phyloP scores from a whole-genome alignment of 2,888 invertebrate species.

The Himalopsyche tibetana region DNA sequence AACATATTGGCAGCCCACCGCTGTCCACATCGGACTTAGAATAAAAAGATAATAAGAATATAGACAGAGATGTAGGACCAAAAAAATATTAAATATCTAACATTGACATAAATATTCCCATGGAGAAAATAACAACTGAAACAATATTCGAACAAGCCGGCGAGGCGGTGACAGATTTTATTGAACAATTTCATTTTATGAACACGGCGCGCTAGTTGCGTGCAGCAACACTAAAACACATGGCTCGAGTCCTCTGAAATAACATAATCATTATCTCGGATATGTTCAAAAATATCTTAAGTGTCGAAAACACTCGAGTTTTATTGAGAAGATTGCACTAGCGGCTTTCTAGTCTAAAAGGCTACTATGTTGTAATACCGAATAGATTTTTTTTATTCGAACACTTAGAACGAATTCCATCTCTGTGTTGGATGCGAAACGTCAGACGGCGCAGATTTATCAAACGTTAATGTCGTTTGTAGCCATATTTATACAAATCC shows the following conservation, averaged over 20 bases:
- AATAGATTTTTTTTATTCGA: not conserved
- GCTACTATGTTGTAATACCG: not conserved
- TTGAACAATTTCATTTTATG: slow-evolving; percentile 5
- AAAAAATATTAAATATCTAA: too few relatives aligned
- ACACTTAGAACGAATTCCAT: not conserved
- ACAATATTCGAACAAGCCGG: not conserved
- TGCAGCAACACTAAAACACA: not conserved
- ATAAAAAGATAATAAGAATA: too few relatives aligned
- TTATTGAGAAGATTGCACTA: slow-evolving; percentile 5
- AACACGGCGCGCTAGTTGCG: not conserved
- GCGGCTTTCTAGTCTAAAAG: not conserved
- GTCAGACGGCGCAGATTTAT: too few relatives aligned
- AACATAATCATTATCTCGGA: slow-evolving; percentile 6
- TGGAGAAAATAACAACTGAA: too few relatives aligned
- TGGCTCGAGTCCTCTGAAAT: not conserved
- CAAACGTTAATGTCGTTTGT: too few relatives aligned
- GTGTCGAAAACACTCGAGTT: slow-evolving; percentile 19
- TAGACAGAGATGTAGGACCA: too few relatives aligned
- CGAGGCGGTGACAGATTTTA: not conserved
- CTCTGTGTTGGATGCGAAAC: too few relatives aligned
- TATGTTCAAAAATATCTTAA: not conserved
- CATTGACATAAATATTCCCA: too few relatives aligned
- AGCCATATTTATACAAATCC: too few relatives aligned
- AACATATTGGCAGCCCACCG: too few relatives aligned
- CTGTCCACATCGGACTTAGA: too few relatives aligned